These are phyloP conservation scores for Corvus cornix DNA, from an alignment of 2,113 vertebrate genomes.

Conservation along the genomic window DNA sequence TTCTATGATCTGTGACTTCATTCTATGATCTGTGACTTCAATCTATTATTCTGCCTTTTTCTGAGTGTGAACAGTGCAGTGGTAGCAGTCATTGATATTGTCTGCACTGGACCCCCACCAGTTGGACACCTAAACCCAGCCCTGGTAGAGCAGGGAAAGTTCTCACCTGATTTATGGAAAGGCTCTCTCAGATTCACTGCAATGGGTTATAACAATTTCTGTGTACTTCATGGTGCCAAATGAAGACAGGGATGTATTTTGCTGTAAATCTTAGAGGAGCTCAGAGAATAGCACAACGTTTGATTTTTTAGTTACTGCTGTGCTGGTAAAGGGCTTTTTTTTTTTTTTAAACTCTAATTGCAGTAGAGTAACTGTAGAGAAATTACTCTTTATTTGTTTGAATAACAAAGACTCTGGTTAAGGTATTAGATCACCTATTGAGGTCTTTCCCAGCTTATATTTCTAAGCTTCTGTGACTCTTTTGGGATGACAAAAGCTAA, in stretches of 20 bases:
- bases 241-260: background rate
- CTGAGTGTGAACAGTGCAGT: background rate
- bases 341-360: background rate
- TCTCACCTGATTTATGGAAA: background rate
- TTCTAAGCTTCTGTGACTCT: background rate
- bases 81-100: accelerated
- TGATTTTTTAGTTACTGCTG: background rate
- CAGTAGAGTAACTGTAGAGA: background rate
- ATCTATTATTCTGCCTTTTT: background rate
- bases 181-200: background rate
- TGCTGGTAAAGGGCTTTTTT: background rate
- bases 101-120: accelerated
- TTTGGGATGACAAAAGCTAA: background rate
- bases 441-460: background rate
- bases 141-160: background rate
- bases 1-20: background rate
- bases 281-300: background rate
- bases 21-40: background rate
- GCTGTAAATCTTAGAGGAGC: background rate
- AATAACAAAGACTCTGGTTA: background rate
- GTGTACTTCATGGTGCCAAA: background rate
- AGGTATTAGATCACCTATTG: background rate
- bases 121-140: accelerated
- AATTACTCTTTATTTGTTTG: conserved; percentile 29
- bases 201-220: background rate